Evolutionary conservation across 1,140 invertebrate genomes (phyloP).

Genomic region (Brachionus angularis): DNA sequence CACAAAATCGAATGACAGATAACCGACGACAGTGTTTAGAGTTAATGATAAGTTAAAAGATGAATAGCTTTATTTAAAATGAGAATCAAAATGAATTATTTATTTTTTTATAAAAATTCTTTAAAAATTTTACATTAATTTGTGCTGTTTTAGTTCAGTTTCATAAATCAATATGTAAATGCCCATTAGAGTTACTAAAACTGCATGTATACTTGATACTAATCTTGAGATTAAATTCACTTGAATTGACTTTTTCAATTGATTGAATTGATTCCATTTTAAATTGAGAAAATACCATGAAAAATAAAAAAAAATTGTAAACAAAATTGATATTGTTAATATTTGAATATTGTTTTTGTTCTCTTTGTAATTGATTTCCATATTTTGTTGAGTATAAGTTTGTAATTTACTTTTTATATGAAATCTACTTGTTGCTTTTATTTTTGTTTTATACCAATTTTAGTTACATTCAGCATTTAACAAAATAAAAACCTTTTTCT

Average conservation of each 20-base stretch:
- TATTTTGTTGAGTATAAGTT: no score
- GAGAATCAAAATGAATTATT: neutral
- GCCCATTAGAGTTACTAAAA: neutral
- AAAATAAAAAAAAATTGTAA: neutral
- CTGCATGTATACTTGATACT: conserved; percentile 15
- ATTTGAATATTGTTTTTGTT: conserved; percentile 4
- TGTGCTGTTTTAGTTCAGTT: neutral
- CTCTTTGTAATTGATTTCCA: no score
- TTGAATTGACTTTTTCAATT: neutral
- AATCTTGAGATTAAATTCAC: conserved; percentile 6
- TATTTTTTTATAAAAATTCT: neutral
- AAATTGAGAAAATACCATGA: neutral
- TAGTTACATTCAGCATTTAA: no score
- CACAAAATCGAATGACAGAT: conserved; percentile 1
- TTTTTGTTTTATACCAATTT: no score
- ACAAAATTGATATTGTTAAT: neutral
- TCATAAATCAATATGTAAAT: conserved; percentile 1
- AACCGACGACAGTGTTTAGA: neutral
- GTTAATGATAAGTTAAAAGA: neutral
- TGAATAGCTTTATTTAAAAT: neutral
- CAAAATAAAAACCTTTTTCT: no score
- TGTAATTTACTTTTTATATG: no score
- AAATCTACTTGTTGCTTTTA: no score
- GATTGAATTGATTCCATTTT: neutral
- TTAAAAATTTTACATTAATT: conserved; percentile 3